Evolutionary conservation across 2,888 invertebrate genomes (phyloP).

Genomic region (Sceliomorpha sp.): DNA sequence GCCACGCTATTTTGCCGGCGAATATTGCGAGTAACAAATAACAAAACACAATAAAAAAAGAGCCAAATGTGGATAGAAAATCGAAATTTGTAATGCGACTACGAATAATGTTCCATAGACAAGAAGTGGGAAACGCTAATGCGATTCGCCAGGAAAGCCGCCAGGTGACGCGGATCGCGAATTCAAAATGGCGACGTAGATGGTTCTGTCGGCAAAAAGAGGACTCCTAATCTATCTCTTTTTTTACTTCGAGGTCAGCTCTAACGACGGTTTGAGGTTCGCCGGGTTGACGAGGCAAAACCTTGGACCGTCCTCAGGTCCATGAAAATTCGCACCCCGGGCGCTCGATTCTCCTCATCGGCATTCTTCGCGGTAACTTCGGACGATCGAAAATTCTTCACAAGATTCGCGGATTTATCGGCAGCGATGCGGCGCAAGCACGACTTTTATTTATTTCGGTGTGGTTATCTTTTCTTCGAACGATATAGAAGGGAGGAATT

Average conservation of each 20-base stretch:
- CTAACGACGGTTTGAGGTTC: conserved; percentile 40
- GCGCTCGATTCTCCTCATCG: conserved; percentile 32
- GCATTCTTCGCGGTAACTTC: conserved; percentile 40
- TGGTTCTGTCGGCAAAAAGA: conserved; percentile 22
- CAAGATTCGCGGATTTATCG: conserved; percentile 48
- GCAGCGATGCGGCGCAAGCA: conserved; percentile 14
- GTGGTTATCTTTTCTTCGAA: conserved; percentile 48
- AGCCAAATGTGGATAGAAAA: not conserved
- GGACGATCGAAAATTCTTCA: conserved; percentile 49
- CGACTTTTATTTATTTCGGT: conserved; percentile 48
- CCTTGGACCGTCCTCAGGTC: conserved; percentile 17
- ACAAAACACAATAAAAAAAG: conserved; percentile 7
- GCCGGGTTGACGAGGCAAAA: conserved; percentile 37
- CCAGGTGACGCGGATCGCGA: conserved; percentile 20
- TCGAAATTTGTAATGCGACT: not conserved
- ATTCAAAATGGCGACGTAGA: conserved; percentile 34
- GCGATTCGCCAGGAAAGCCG: conserved; percentile 12
- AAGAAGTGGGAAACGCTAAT: conserved; percentile 11
- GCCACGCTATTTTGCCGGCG: conserved; percentile 11
- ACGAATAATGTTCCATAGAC: not conserved
- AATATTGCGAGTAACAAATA: conserved; percentile 15
- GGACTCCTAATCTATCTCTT: conserved; percentile 13
- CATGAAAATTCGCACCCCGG: conserved; percentile 41
- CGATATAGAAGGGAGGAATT: conserved; percentile 42
- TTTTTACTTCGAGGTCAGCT: conserved; percentile 19